These are phyloP conservation scores for Saimiri boliviensis DNA, from an alignment of 2,113 vertebrate species.

Conservation along the genomic window DNA sequence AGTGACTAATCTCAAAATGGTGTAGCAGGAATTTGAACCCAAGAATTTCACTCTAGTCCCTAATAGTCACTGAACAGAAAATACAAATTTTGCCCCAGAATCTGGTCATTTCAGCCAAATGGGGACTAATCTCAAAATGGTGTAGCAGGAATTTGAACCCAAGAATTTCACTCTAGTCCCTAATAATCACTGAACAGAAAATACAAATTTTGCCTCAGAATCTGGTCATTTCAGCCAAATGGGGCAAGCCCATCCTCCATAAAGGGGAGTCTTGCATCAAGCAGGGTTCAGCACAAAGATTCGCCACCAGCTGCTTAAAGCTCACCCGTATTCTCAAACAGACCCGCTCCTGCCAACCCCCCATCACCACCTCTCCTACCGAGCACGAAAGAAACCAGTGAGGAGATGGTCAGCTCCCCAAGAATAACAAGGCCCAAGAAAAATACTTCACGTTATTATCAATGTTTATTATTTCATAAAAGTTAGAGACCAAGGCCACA, in stretches of 20 bases:
- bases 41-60: neutral
- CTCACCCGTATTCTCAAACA: neutral
- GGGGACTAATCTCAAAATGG: neutral
- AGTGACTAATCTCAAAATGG: neutral
- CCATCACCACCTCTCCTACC: neutral
- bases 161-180: neutral
- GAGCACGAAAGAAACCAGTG: neutral
- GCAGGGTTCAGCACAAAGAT: neutral
- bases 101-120: neutral
- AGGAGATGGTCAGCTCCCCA: neutral
- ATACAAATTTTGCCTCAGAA: neutral
- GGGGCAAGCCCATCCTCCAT: neutral
- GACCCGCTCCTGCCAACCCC: neutral
- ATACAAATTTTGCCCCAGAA: neutral
- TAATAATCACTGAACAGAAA: neutral
- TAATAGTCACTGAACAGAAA: neutral
- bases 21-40: neutral
- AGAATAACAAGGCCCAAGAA: neutral
- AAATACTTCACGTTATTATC: neutral
- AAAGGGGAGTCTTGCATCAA: neutral
- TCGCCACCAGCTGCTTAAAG: neutral
- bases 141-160: neutral
- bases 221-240: neutral
- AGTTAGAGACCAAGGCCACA: constrained; percentile 56
- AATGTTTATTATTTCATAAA: constrained; percentile 70